Evolutionary conservation across 1,140 invertebrate genomes (phyloP).

Genomic region (Drosophila fuyamai): DNA sequence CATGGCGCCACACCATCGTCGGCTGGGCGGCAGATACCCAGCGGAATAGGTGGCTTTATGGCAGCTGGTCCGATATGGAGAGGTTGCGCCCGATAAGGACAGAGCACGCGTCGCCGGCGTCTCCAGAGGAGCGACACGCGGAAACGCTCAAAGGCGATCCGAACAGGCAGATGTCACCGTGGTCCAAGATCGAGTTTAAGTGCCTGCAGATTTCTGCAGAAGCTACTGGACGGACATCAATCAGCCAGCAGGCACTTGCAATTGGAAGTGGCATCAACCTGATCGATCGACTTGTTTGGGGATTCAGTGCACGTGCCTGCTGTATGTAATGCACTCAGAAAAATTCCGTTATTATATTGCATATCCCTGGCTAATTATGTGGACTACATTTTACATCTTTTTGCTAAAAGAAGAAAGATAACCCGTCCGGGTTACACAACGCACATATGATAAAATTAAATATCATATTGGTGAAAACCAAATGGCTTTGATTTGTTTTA

Average conservation of each 20-base stretch:
- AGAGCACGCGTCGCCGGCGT: constrained; percentile 65
- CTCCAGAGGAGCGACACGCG: constrained; percentile 69
- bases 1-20: constrained; percentile 74
- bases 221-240: constrained; percentile 70
- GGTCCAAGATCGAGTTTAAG: constrained; percentile 24
- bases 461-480: no score
- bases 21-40: constrained; percentile 26
- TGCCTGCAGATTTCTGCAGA: constrained; percentile 52
- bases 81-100: constrained; percentile 78
- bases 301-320: constrained; percentile 71
- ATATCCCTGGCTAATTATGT: no score
- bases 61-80: constrained; percentile 74
- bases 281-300: constrained; percentile 43
- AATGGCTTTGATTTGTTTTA: no score
- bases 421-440: no score
- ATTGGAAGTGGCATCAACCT: constrained; percentile 39
- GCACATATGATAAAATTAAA: no score
- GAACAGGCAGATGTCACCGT: constrained; percentile 65
- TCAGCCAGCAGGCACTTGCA: constrained; percentile 48
- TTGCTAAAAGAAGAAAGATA: no score
- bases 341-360: not conserved
- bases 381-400: no score
- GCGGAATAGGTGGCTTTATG: constrained; percentile 41
- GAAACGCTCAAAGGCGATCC: constrained; percentile 55
- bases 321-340: constrained; percentile 27